Base-by-base conservation (phyloP, 2,888 invertebrate species). In the Podabrus alpinus region DNA sequence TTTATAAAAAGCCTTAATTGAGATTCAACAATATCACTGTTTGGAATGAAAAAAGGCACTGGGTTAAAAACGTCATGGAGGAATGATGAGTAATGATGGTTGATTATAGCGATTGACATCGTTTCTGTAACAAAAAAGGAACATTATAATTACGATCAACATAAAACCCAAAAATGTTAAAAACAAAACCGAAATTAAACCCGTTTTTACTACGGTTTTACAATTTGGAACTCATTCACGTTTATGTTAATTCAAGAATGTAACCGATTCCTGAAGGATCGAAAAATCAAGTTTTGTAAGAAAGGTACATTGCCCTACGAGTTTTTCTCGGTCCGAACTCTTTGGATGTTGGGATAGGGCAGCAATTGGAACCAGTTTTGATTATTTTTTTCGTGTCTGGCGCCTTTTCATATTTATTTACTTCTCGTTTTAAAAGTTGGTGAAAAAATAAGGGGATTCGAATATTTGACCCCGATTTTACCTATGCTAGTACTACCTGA, bases 11-110 rank as follows among this genome's bases (percentile, higher is more conserved):
- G 81, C 78, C 79, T 79, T 79, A 79, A 80, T 66, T 76, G 76
- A 72, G 78, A 77, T 74, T 75, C 76, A 82, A 83, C 81, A 82
- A 83, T 85, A 85, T 86, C 85, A 85, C 85, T 85, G 83, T 80
- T 80, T 82, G 84, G 84, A 84, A 83, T 84, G 84, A 81, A 82
- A 77, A 75, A 86, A 87, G 86, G 87, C 86, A 86, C 86, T 83
- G 82, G 79, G 79, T 82, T 82, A 79, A 74, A 75, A 69, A 64
- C 19, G 76, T 68, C 68, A 71, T 78, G 64, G 70, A 73, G 69
- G 71, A 72, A 74, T 70, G 78, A 78, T 78, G 78, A 78, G 74
- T 78, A 76, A 78, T 73, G 76, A 77, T 75, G 69, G 70, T 72
- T 70, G 75, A 79, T 77, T 74, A 68, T 68, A 59, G 75, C 61